A percentile compares a stretch with the other conserved stretches of the same genome.
Evolutionary conservation across 2,113 vertebrate genomes (phyloP).

Genomic region (Onychostruthus taczanowskii): DNA sequence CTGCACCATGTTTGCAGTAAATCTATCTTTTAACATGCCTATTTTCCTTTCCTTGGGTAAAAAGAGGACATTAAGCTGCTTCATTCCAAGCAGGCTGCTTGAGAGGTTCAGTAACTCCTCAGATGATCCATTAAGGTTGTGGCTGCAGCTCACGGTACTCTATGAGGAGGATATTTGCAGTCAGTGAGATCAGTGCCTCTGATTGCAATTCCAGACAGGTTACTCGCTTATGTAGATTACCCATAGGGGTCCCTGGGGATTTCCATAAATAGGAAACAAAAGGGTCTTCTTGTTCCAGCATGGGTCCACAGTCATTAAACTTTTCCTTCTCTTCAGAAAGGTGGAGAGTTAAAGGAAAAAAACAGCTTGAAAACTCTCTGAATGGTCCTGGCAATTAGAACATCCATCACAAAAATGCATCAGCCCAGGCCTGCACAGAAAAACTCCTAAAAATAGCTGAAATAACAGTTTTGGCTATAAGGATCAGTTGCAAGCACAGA

Average conservation of each 20-base stretch:
- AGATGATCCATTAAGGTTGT: background rate
- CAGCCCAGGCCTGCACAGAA: background rate
- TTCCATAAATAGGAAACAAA: background rate
- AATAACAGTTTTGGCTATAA: background rate
- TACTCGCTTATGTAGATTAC: background rate
- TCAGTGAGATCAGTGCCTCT: background rate
- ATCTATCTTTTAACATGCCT: background rate
- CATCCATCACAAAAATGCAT: background rate
- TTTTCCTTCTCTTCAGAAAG: background rate
- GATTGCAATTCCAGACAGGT: background rate
- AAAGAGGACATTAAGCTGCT: background rate
- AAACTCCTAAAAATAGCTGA: background rate
- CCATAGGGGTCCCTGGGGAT: background rate
- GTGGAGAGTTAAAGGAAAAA: background rate
- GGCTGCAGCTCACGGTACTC: rapidly evolving
- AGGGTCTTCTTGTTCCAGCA: background rate
- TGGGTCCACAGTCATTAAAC: background rate
- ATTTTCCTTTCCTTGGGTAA: background rate
- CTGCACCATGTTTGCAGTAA: background rate
- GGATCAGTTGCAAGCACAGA: background rate
- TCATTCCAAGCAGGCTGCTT: background rate
- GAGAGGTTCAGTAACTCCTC: background rate
- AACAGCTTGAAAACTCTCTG: background rate
- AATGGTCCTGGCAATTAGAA: background rate
- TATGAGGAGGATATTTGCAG: background rate